Evolutionary conservation across 2,113 vertebrate species (phyloP).

Genomic region (Ageneiosus marmoratus): DNA sequence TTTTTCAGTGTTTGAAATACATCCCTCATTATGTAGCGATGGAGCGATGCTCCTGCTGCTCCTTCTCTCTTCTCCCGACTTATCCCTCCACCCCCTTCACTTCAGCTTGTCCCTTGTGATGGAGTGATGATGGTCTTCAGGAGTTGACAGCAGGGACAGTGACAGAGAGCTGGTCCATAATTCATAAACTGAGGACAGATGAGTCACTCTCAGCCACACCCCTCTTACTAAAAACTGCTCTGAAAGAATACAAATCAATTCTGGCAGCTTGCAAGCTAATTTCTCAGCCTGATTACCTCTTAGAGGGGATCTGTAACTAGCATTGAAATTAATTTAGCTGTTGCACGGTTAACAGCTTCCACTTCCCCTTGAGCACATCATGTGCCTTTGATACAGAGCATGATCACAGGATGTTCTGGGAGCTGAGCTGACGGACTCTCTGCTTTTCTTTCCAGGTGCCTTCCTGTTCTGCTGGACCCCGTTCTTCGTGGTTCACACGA

Average conservation of each 20-base stretch:
- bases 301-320: neutral
- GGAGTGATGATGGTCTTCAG: conserved; percentile 39
- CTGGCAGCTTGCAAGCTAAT: neutral
- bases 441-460: conserved; percentile 71
- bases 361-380: neutral
- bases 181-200: conserved; percentile 39
- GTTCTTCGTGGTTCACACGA: conserved; percentile 91
- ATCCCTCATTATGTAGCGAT: neutral
- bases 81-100: conserved; percentile 10
- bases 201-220: conserved; percentile 18
- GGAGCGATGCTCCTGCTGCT: neutral
- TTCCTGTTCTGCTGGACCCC: conserved; percentile 97
- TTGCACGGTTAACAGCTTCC: neutral
- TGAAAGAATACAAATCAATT: conserved; percentile 20
- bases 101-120: conserved; percentile 20
- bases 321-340: neutral
- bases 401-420: neutral
- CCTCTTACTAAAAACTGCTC: conserved; percentile 8
- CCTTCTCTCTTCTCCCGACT: neutral
- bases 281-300: neutral
- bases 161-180: conserved; percentile 34
- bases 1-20: neutral
- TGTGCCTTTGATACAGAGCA: neutral
- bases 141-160: conserved; percentile 12
- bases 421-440: neutral